Evolutionary conservation across 1,140 invertebrate genomes (phyloP).

Genomic region (Himalopsyche phryganea): DNA sequence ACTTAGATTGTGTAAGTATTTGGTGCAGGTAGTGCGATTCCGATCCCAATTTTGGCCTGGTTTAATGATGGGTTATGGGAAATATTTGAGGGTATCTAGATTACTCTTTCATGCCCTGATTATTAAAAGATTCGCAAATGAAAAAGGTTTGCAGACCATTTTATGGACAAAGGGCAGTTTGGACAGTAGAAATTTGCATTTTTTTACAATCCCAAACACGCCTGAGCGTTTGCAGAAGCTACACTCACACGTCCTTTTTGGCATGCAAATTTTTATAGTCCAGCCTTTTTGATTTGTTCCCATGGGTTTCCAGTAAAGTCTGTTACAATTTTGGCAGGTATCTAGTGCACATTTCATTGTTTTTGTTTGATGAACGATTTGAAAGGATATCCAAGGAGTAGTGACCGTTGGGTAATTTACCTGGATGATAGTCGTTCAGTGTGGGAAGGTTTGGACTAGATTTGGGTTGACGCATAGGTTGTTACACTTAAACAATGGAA

Average conservation of each 20-base stretch:
- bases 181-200: constrained; percentile 24
- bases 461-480: not conserved
- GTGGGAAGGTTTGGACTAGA: constrained; percentile 3
- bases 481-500: constrained; percentile 7
- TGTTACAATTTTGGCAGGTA: constrained; percentile 18
- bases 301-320: constrained; percentile 4
- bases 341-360: constrained; percentile 2
- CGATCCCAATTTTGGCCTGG: constrained; percentile 4
- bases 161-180: constrained; percentile 17
- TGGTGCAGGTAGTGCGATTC: constrained; percentile 6
- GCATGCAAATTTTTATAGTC: not conserved
- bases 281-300: not conserved
- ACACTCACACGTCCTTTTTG: constrained; percentile 8
- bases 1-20: not conserved
- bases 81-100: constrained; percentile 4
- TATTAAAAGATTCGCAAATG: constrained; percentile 9
- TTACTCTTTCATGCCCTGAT: not conserved
- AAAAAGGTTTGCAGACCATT: constrained; percentile 4
- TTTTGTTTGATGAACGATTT: constrained; percentile 17
- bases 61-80: constrained; percentile 12
- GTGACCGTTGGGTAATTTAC: not conserved
- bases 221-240: not conserved
- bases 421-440: not conserved
- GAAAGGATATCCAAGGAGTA: constrained; percentile 8
- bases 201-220: constrained; percentile 2